Conservation (phyloP, 2,113 vertebrate species). For the Anolis carolinensis region DNA sequence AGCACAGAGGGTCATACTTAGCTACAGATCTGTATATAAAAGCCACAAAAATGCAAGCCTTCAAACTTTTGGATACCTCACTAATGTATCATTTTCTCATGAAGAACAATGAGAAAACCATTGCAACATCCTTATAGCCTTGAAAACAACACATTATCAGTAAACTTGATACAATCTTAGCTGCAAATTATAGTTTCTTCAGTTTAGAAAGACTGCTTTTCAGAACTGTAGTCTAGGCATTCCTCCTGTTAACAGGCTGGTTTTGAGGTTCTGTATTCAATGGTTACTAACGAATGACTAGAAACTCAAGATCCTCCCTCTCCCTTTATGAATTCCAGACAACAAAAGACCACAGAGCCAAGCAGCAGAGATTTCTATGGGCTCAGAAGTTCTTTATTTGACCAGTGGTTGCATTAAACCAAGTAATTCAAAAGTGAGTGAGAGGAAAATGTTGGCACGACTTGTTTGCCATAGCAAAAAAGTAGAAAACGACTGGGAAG, state of each 20-base stretch:
- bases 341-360: conserved; percentile 21
- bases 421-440: background rate
- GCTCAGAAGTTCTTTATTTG: conserved; percentile 1
- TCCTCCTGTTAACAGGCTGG: conserved; percentile 35
- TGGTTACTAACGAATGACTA: conserved; percentile 2
- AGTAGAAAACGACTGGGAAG: background rate
- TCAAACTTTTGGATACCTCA: conserved; percentile 19
- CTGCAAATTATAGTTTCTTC: conserved; percentile 58
- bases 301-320: background rate
- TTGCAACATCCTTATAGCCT: conserved; percentile 19
- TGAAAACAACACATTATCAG: conserved; percentile 65
- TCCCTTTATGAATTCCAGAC: conserved; percentile 12
- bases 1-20: background rate
- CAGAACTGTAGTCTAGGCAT: conserved; percentile 50
- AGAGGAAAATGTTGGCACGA: background rate
- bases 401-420: background rate
- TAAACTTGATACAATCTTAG: conserved; percentile 64
- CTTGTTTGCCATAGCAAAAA: background rate
- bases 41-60: background rate
- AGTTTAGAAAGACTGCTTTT: conserved; percentile 50
- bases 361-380: conserved; percentile 1
- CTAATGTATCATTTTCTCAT: background rate
- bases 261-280: conserved; percentile 18
- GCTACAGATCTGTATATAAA: background rate
- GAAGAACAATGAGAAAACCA: conserved; percentile 31